Evolutionary conservation across 2,113 vertebrate genomes (phyloP), one percentile per base, ranked within the genome.

Genomic region (Pelobates fuscus): DNA sequence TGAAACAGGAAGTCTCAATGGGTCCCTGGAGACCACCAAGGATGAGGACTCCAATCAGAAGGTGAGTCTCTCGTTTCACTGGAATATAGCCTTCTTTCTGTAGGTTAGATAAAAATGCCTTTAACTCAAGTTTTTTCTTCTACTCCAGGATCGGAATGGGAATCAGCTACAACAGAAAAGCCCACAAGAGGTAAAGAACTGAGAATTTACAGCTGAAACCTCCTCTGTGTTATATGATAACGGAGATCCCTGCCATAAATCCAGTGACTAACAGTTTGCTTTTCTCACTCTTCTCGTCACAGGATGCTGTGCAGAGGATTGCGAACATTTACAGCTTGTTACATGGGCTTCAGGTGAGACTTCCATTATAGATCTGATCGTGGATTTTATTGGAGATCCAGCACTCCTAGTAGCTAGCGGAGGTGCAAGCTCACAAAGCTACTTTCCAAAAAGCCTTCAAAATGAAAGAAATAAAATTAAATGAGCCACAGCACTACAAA

Each of bases 141-240:
- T 78, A 30, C 44, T 0, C 0, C 80, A 97, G 96, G 96, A 98
- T 21, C 89, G 85, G 59, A 97, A 98, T 1, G 96, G 95, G 1
- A 98, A 97, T 85, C 94, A 95, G 85, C 77, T 95, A 59, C 90
- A 89, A 23, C 90, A 88, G 2, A 84, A 79, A 77, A 82, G 76
- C 0, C 67, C 90, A 1, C 94, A 91, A 24, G 88, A 96, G 94
- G 96, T 95, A 64, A 86, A 83, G 20, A 1, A 21, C 3, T 37
- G 14, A 5, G 8, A 21, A 20, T 12, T 15, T 41, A 43, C 67
- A 2, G 1, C 26, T 11, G 26, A 8, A 29, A 11, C 26, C 25
- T 20, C 17, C 15, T n/a, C 18, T 67, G 21, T 37, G 32, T n/a
- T 20, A n/a, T 27, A 70, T 49, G 5, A 11, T 4, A 21, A 23